Evolutionary conservation across 92 coral and sea anemone species (phyloP).

Genomic region (Palythoa heliodiscus): DNA sequence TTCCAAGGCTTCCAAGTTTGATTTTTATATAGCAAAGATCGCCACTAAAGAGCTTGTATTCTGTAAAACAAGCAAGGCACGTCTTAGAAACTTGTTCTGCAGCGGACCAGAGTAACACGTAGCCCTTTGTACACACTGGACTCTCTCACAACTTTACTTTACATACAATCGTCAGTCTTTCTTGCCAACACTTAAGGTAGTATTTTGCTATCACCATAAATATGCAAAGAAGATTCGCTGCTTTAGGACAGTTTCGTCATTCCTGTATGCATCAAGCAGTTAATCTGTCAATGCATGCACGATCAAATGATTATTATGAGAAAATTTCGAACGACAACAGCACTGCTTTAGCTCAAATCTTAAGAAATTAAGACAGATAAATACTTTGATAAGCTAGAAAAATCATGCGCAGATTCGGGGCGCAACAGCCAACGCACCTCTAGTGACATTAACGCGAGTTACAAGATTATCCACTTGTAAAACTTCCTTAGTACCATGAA

Average conservation of each 20-base stretch:
- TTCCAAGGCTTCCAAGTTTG: not conserved
- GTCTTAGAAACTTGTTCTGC: not conserved
- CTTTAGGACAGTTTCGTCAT: not conserved
- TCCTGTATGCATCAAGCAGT: not conserved
- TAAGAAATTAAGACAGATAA: not conserved
- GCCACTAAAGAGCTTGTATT: not conserved
- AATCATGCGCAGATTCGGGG: not conserved
- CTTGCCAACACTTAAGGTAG: not conserved
- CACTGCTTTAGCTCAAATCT: not conserved
- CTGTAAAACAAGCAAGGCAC: conserved; percentile 5
- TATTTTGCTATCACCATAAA: not conserved
- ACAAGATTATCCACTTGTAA: conserved; percentile 22
- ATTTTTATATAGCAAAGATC: not conserved
- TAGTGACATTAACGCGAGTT: not conserved
- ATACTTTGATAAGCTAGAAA: not conserved
- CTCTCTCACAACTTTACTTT: not conserved
- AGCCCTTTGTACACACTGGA: not conserved
- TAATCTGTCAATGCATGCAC: not conserved
- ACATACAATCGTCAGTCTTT: not conserved
- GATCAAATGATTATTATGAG: not conserved
- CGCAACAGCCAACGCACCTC: not conserved
- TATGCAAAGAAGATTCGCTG: not conserved
- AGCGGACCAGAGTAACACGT: not conserved
- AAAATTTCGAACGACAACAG: not conserved
- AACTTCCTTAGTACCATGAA: conserved; percentile 7